Conservation (phyloP, 2,888 invertebrate species). For the Epirrhoe alternata region DNA sequence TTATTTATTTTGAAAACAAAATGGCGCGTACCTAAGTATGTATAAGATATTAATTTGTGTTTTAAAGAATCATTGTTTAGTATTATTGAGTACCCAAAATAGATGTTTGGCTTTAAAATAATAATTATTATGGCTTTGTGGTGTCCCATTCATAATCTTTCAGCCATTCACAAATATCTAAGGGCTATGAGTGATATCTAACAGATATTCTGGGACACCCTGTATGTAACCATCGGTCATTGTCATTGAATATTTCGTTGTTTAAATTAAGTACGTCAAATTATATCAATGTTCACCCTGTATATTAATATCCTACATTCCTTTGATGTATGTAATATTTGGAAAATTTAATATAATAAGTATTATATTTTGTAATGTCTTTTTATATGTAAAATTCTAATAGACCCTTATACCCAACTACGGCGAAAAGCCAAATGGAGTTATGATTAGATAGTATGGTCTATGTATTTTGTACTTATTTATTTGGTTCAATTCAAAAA, state of each 20-base stretch:
- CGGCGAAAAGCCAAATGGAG: too few relatives aligned
- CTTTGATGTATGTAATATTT: constrained; percentile 69
- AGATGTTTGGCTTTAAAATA: neutral
- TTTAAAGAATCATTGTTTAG: neutral
- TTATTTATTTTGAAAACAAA: too few relatives aligned
- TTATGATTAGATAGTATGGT: too few relatives aligned
- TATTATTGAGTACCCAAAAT: neutral
- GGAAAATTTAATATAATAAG: constrained; percentile 65
- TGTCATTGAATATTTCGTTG: neutral
- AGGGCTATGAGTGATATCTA: too few relatives aligned
- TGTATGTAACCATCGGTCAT: neutral
- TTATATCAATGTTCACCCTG: constrained; percentile 45
- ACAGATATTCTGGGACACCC: neutral
- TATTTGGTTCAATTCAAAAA: too few relatives aligned
- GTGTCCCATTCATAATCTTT: neutral
- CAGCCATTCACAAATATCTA: too few relatives aligned
- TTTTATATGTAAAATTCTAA: constrained; percentile 21
- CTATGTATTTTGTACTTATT: too few relatives aligned
- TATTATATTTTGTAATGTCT: constrained; percentile 68
- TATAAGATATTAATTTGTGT: neutral
- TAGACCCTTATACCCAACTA: too few relatives aligned
- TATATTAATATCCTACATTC: constrained; percentile 58
- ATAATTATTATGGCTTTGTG: neutral
- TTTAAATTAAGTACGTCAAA: neutral
- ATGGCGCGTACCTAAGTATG: too few relatives aligned